Percentiles rank a stretch among this genome's conserved stretches.
Conservation (phyloP, 2,797 vertebrate species). For the Megaceryle alcyon region DNA sequence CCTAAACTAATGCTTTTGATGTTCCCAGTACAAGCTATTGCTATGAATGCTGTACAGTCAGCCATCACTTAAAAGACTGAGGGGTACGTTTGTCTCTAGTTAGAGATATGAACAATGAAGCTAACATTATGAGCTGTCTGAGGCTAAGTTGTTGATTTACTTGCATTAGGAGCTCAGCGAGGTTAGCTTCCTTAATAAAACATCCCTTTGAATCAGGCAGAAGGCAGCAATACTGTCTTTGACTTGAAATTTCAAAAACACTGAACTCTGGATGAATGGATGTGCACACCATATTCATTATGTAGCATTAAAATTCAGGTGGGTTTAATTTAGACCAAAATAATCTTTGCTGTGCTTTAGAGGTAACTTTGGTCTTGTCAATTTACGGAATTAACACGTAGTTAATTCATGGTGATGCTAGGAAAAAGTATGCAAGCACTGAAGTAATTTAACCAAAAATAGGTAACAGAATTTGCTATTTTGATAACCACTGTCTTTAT, state of each 20-base stretch:
- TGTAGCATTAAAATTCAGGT: not conserved
- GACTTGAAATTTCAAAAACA: not conserved
- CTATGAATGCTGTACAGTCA: not conserved
- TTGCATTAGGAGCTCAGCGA: not conserved
- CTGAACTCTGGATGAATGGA: not conserved
- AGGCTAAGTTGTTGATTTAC: not conserved
- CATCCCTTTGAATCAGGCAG: not conserved
- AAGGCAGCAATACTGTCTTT: not conserved
- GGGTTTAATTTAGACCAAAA: slow-evolving; percentile 4
- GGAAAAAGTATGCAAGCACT: not conserved
- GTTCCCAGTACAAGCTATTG: not conserved
- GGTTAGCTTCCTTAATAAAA: not conserved
- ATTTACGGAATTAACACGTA: not conserved
- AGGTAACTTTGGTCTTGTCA: not conserved
- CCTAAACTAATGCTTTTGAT: not conserved
- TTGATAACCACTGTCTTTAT: not conserved
- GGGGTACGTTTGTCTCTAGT: not conserved
- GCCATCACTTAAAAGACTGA: not conserved
- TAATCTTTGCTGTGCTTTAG: not conserved
- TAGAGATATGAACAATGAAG: not conserved
- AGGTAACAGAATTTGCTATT: not conserved
- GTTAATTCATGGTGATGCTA: not conserved
- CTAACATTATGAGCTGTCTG: not conserved
- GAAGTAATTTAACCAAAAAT: not conserved
- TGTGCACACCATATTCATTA: not conserved